Conservation (phyloP, 2,113 vertebrate species). For the Podarcis muralis region DNA sequence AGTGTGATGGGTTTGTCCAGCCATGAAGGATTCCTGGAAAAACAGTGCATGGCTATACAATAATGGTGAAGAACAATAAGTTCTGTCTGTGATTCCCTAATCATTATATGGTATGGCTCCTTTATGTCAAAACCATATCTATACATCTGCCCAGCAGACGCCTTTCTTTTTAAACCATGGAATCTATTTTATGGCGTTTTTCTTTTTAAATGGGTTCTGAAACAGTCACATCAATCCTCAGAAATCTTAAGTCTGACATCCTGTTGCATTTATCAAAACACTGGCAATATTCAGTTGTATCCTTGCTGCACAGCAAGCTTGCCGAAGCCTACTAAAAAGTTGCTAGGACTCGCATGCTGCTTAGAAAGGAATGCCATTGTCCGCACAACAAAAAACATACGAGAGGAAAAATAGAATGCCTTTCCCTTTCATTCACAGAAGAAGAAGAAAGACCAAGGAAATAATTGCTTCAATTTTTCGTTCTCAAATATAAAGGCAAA, state of each 20-base stretch:
- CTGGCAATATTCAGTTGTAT: conserved; percentile 34
- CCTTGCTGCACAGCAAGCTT: not conserved
- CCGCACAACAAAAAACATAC: not conserved
- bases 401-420: not conserved
- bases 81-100: conserved; percentile 62
- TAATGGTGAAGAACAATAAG: conserved; percentile 65
- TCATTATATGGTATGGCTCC: conserved; percentile 32
- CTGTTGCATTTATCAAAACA: conserved; percentile 53
- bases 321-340: not conserved
- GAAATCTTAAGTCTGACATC: conserved; percentile 57
- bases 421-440: not conserved
- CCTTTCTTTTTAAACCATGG: conserved; percentile 34
- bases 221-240: conserved; percentile 50
- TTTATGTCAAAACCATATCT: conserved; percentile 34
- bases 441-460: not conserved
- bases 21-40: not conserved
- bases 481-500: not conserved
- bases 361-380: not conserved
- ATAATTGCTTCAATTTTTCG: not conserved
- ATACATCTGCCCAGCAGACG: conserved; percentile 62
- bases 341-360: not conserved
- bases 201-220: conserved; percentile 37
- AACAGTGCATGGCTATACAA: conserved; percentile 53
- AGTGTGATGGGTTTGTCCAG: not conserved
- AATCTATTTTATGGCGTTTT: not conserved